These are phyloP conservation scores for Drosophila ficusphila DNA, from an alignment of 1,140 invertebrate genomes.

Conservation along the genomic window DNA sequence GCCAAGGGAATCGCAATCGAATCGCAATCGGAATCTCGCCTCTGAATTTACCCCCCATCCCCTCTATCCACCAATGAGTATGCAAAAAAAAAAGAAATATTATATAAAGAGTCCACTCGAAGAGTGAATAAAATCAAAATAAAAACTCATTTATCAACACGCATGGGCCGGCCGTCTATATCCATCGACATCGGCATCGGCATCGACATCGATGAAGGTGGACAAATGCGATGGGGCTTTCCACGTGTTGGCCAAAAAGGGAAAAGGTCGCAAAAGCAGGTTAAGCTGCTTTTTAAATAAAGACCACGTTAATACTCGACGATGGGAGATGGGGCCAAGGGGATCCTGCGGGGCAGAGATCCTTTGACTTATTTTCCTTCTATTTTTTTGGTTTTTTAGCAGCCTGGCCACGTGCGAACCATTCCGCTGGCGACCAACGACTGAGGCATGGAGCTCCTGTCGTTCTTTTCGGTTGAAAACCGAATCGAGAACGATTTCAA, in stretches of 20 bases:
- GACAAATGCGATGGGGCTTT: constrained; percentile 31
- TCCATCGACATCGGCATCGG: constrained; percentile 22
- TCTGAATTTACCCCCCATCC: no score
- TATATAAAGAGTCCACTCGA: no score
- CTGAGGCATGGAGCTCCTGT: no score
- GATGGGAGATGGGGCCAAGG: not conserved
- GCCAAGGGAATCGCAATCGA: not conserved
- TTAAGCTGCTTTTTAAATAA: constrained; percentile 81
- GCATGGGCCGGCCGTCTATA: constrained; percentile 20
- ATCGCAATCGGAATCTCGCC: not conserved
- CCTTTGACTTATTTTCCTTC: no score
- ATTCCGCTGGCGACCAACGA: constrained; percentile 42
- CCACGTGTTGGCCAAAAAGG: constrained; percentile 57
- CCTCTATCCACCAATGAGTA: no score
- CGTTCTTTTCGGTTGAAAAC: no score
- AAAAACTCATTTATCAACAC: constrained; percentile 78
- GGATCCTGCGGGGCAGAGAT: no score
- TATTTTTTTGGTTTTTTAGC: no score
- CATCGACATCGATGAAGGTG: constrained; percentile 14
- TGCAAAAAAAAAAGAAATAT: constrained; percentile 66
- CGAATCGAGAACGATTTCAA: no score
- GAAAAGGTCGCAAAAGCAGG: constrained; percentile 81
- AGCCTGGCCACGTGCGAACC: constrained; percentile 53
- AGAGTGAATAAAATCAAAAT: constrained; percentile 79
- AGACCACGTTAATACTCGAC: constrained; percentile 63